Evolutionary conservation across 2,888 invertebrate species (phyloP), one percentile per base, ranked within the genome.

Genomic region (Polydrusus cervinus): DNA sequence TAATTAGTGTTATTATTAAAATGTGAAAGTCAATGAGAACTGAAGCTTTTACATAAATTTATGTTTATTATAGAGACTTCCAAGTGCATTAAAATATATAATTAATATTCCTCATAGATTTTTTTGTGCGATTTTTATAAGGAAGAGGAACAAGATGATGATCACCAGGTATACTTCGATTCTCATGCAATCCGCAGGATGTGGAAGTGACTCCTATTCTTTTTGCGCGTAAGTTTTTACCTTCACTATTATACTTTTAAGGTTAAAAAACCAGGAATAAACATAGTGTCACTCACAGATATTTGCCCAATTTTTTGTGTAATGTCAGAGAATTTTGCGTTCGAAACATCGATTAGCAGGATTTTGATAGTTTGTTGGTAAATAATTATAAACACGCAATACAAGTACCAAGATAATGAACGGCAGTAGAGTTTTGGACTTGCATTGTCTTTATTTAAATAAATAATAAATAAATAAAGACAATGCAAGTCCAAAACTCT

Each of bases 91-190:
- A 49, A 5, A 5, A 49, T 34, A 16, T 34, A 25, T 34, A 13
- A 47, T 62, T 45, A 13, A 14, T 11, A 34, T 57, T 34, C 34
- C 16, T 57, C 34, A 38, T 38, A 38, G 34, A 34, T 16, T 57
- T 53, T n/a, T 57, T 57, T 57, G 57, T 57, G 57, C 57, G 14
- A 38, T 51, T 38, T n/a, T 66, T 38, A 8, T 10, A 51, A 73
- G 61, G 61, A 69, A 74, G 64, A 43, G 55, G 30, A 34, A 70
- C 80, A 84, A 87, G 80, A 93, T 93, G 93, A 88, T 92, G 85
- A 93, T 93, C 85, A 92, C 92, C 20, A 91, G 92, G 84, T 93
- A 92, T 82, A 93, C 93, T n/a, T 90, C 92, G 64, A 89, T 93
- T 75, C 84, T 93, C 83, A 86, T 93, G 87, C 92, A 92, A 85